Conservation (phyloP, 35 echinoderm and acorn worm species). For the Holothuria glaberrima region DNA sequence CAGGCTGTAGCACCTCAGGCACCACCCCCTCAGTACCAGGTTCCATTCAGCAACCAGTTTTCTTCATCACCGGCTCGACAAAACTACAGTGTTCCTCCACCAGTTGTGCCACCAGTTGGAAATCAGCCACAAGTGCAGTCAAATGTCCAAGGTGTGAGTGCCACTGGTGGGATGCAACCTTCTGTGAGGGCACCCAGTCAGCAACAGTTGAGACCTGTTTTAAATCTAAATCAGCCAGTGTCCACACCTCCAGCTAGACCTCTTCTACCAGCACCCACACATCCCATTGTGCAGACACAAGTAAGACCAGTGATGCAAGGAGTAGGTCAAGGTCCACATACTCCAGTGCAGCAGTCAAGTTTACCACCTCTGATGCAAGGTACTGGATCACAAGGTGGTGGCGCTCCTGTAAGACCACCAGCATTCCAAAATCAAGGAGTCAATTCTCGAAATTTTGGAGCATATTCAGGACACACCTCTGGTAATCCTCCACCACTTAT, state of each 20-base stretch:
- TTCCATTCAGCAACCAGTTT: slow-evolving; percentile 22
- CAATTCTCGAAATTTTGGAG: not conserved
- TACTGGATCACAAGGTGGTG: not conserved
- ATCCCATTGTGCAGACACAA: not conserved
- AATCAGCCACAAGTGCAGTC: slow-evolving; percentile 18
- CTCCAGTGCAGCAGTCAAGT: not conserved
- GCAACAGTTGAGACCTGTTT: not conserved
- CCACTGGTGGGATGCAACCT: not conserved
- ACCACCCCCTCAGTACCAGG: not conserved
- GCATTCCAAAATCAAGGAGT: not conserved
- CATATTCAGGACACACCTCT: not conserved
- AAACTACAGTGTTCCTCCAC: slow-evolving; percentile 30
- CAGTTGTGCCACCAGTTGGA: slow-evolving; percentile 2
- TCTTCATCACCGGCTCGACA: not conserved
- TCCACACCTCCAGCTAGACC: not conserved
- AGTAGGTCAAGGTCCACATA: not conserved
- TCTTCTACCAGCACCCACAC: not conserved
- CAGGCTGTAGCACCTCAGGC: not conserved
- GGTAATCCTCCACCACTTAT: slow-evolving; percentile 36
- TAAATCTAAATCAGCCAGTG: not conserved
- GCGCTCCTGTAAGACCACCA: not conserved
- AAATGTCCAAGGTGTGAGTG: slow-evolving; percentile 14
- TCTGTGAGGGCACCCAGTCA: not conserved
- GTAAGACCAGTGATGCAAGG: not conserved
- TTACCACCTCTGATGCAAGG: not conserved